Conservation (phyloP, 1,140 invertebrate genomes). For the Thaumatotibia leucotreta region DNA sequence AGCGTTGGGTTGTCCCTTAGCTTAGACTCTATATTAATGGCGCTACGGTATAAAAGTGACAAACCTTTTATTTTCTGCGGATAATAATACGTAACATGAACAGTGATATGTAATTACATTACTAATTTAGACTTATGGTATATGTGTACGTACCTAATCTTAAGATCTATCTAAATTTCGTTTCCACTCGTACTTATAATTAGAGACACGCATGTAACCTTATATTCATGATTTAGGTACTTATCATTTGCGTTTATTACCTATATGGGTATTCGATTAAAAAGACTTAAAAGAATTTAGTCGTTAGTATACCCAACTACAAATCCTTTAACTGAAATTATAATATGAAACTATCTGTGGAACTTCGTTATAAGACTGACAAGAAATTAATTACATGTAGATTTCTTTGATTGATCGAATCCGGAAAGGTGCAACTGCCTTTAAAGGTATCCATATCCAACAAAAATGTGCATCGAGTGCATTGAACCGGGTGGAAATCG, state of each 20-base stretch:
- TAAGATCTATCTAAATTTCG: too few species aligned
- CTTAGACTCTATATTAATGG: not conserved
- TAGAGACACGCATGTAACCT: not conserved
- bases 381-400: too few species aligned
- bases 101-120: not conserved
- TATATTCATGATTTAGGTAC: not conserved
- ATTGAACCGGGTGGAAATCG: not conserved
- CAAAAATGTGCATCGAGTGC: not conserved
- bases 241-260: too few species aligned
- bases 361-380: too few species aligned
- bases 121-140: not conserved
- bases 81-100: not conserved
- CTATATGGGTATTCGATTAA: too few species aligned
- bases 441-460: not conserved
- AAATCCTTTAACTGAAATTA: too few species aligned
- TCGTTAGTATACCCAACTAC: too few species aligned
- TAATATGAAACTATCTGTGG: too few species aligned
- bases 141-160: not conserved
- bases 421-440: too few species aligned
- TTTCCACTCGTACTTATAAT: too few species aligned
- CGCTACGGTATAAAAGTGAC: not conserved
- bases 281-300: too few species aligned
- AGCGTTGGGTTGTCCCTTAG: not conserved
- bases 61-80: not conserved
- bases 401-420: too few species aligned